phyloP scores from a whole-genome alignment of 2,888 invertebrate genomes.

The Drosophila birchii region DNA sequence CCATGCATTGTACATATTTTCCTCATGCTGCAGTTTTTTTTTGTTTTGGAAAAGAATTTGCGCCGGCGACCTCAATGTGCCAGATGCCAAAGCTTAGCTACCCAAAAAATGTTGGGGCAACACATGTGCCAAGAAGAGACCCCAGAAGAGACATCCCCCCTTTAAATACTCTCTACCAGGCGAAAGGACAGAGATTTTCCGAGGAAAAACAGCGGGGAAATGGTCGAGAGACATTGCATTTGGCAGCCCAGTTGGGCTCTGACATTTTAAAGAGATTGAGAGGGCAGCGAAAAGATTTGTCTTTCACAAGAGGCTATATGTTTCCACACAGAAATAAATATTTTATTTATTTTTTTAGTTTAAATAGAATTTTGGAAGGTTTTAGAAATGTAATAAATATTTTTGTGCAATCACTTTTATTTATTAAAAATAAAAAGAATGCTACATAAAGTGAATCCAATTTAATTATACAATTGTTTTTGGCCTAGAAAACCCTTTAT shows the following conservation, averaged over 20 bases:
- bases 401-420: background rate
- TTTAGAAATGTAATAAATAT: too few species aligned
- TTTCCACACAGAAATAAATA: background rate
- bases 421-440: too few species aligned
- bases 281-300: constrained; percentile 19
- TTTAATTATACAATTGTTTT: too few species aligned
- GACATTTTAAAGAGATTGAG: constrained; percentile 45
- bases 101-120: constrained; percentile 39
- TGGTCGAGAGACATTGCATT: constrained; percentile 31
- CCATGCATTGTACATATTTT: constrained; percentile 49
- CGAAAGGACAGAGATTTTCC: constrained; percentile 13
- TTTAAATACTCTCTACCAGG: constrained; percentile 24
- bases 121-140: constrained; percentile 38
- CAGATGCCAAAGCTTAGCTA: constrained; percentile 38
- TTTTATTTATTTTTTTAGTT: background rate
- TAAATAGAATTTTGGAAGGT: background rate
- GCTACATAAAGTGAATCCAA: too few species aligned
- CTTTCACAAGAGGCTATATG: background rate
- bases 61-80: constrained; percentile 50
- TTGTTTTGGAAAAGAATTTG: constrained; percentile 43
- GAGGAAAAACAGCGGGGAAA: background rate
- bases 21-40: constrained; percentile 23
- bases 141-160: constrained; percentile 17
- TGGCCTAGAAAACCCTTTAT: too few species aligned
- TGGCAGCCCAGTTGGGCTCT: constrained; percentile 42